A percentile compares a stretch with the other conserved stretches of the same genome.
These are phyloP conservation scores for Loxodonta africana DNA, from an alignment of 2,113 vertebrate species.

Conservation along the genomic window DNA sequence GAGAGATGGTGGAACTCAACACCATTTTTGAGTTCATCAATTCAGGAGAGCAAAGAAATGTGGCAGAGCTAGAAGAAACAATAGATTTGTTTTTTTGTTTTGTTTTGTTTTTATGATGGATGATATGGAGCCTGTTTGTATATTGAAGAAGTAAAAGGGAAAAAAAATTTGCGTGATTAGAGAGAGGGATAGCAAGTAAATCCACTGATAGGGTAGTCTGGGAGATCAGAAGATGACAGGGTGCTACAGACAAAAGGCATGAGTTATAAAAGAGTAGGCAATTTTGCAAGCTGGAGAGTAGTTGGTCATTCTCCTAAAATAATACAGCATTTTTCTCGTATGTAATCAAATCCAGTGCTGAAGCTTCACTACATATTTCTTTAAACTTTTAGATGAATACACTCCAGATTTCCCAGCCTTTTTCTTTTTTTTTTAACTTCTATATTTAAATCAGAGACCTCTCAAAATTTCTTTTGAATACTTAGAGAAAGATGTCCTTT, in stretches of 20 bases:
- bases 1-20: accelerated
- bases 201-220: not conserved
- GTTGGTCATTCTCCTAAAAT: not conserved
- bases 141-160: not conserved
- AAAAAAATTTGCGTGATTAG: not conserved
- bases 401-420: not conserved
- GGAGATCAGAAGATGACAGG: not conserved
- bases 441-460: not conserved
- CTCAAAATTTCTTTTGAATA: not conserved
- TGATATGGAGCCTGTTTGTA: not conserved
- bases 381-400: not conserved
- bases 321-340: not conserved
- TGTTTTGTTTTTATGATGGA: not conserved
- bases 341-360: not conserved
- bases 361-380: not conserved
- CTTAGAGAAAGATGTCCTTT: not conserved
- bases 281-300: not conserved
- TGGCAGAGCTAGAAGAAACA: not conserved
- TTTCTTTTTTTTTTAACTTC: not conserved
- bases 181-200: not conserved
- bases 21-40: not conserved
- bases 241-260: not conserved
- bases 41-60: not conserved
- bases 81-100: not conserved
- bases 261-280: not conserved